Evolutionary conservation across 2,888 invertebrate species (phyloP).

Genomic region (Euproctis similis): DNA sequence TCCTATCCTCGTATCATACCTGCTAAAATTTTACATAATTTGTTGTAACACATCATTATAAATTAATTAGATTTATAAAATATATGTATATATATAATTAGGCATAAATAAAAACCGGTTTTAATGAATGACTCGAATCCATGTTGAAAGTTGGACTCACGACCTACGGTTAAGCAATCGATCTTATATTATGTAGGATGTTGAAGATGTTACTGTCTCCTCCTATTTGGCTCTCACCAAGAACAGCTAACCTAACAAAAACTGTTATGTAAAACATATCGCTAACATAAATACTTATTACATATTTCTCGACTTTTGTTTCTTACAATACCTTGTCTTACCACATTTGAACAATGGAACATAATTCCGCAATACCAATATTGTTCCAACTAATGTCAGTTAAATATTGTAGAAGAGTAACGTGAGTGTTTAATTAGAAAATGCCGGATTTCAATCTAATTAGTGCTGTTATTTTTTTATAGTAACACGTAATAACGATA

Average conservation of each 20-base stretch:
- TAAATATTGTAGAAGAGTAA: too few relatives aligned
- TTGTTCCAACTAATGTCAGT: too few relatives aligned
- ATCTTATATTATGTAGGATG: constrained; percentile 54
- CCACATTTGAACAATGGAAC: background rate
- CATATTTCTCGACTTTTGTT: constrained; percentile 1
- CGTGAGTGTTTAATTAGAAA: too few relatives aligned
- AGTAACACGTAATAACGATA: too few relatives aligned
- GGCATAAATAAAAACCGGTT: constrained; percentile 59
- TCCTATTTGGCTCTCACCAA: too few relatives aligned
- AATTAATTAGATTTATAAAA: constrained; percentile 63
- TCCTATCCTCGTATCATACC: too few relatives aligned
- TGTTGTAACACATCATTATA: constrained; percentile 46
- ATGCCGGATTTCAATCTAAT: too few relatives aligned
- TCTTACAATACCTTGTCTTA: background rate
- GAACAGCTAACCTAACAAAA: too few relatives aligned
- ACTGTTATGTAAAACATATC: constrained; percentile 20
- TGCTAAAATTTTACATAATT: too few relatives aligned
- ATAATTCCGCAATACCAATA: too few relatives aligned
- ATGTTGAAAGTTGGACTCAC: constrained; percentile 59
- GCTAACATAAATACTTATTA: constrained; percentile 4
- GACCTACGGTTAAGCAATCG: constrained; percentile 62
- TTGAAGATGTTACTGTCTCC: constrained; percentile 20
- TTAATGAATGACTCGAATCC: constrained; percentile 42
- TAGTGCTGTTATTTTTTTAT: too few relatives aligned
- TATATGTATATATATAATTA: too few relatives aligned